A percentile compares a stretch with the other conserved stretches of the same genome.
Evolutionary conservation across 1,140 invertebrate species (phyloP).

Genomic region (Wasmannia auropunctata): DNA sequence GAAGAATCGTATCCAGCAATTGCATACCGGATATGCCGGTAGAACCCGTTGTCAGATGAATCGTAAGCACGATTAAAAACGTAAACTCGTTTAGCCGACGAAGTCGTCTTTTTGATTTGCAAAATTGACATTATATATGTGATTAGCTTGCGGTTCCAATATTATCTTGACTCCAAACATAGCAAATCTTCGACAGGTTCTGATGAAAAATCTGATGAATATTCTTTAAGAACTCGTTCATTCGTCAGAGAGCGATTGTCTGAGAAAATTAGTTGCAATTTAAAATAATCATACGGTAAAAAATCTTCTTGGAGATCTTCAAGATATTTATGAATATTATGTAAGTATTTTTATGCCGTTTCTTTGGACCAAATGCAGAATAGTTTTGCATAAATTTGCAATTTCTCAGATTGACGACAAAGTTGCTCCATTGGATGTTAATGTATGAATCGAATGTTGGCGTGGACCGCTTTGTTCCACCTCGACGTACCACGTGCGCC

Average conservation of each 20-base stretch:
- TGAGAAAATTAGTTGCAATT: neutral
- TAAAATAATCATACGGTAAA: neutral
- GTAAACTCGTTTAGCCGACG: conserved; percentile 69
- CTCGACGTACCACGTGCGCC: conserved; percentile 64
- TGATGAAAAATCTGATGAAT: neutral
- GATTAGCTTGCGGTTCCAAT: neutral
- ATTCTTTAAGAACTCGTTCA: neutral
- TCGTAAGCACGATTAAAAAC: conserved; percentile 72
- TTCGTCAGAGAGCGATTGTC: neutral
- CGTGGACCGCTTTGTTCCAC: conserved; percentile 53
- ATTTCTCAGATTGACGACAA: neutral
- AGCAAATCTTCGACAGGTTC: neutral
- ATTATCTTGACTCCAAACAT: neutral
- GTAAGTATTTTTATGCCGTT: neutral
- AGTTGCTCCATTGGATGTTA: conserved; percentile 24
- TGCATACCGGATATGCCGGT: conserved; percentile 63
- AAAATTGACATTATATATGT: neutral
- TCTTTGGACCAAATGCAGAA: neutral
- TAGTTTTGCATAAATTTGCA: neutral
- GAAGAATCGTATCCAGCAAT: conserved; percentile 62
- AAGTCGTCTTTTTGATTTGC: conserved; percentile 45
- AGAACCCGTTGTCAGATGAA: conserved; percentile 71
- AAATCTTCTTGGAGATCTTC: neutral
- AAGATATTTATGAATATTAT: neutral
- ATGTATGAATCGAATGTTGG: conserved; percentile 14